Conservation (phyloP, 2,113 vertebrate species). For the Carollia perspicillata region DNA sequence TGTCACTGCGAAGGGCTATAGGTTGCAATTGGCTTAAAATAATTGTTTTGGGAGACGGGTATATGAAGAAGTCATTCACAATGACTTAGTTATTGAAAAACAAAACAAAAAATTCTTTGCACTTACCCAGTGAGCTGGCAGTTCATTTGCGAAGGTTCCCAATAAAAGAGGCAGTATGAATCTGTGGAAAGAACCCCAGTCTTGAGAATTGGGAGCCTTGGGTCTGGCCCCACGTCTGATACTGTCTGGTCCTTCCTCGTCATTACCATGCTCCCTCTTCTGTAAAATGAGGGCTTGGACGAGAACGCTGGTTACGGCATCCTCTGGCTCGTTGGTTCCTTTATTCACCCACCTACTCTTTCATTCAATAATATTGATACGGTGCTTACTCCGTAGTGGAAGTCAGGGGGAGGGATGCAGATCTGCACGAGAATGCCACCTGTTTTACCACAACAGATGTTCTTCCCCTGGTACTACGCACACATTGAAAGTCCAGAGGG, state of each 20-base stretch:
- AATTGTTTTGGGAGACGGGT: neutral
- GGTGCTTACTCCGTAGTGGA: neutral
- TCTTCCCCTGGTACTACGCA: neutral
- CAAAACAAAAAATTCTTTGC: neutral
- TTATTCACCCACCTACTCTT: neutral
- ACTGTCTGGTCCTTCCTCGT: neutral
- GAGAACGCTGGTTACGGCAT: neutral
- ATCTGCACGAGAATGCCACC: neutral
- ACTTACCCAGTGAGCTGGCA: neutral
- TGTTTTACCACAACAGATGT: neutral
- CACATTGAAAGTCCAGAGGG: neutral
- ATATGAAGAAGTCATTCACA: neutral
- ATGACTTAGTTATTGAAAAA: neutral
- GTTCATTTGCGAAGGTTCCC: neutral
- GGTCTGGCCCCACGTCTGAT: neutral
- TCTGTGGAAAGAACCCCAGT: neutral
- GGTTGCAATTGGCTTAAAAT: neutral
- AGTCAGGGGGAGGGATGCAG: neutral
- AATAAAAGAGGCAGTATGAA: neutral
- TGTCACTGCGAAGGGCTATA: neutral
- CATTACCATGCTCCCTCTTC: neutral
- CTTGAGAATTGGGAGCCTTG: neutral
- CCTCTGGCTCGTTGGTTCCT: neutral
- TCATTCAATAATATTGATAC: neutral
- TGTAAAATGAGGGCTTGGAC: neutral